These are phyloP conservation scores for Cochlearius cochlearius DNA, from an alignment of 2,113 vertebrate genomes.

Conservation along the genomic window DNA sequence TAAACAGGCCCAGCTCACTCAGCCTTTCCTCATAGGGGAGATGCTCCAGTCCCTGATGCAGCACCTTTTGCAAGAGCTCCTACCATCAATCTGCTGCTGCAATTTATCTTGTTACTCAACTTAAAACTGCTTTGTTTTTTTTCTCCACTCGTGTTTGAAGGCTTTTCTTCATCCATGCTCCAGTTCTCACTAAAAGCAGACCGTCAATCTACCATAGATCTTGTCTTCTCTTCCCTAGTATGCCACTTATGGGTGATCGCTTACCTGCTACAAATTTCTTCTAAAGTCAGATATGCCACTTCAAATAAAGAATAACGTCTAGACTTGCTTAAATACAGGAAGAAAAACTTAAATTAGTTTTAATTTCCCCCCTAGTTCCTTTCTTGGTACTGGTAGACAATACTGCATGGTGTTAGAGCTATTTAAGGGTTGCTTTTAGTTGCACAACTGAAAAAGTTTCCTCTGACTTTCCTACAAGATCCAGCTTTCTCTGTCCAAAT, in stretches of 20 bases:
- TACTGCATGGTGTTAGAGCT: background rate
- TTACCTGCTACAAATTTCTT: background rate
- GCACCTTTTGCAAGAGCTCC: background rate
- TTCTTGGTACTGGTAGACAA: background rate
- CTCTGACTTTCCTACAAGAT: background rate
- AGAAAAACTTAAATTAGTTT: background rate
- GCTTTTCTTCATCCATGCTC: background rate
- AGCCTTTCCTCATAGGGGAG: too few relatives aligned
- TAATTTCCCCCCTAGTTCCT: background rate
- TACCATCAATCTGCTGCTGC: background rate
- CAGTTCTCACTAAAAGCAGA: background rate
- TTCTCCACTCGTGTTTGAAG: accelerated
- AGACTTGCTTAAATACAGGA: background rate
- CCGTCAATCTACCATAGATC: accelerated
- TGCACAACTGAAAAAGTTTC: background rate
- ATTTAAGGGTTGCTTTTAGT: background rate
- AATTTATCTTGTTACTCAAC: background rate
- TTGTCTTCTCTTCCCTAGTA: background rate
- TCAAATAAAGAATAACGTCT: background rate
- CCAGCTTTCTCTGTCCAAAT: background rate
- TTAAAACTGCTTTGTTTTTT: background rate
- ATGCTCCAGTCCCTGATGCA: too few relatives aligned
- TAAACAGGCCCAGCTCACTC: too few relatives aligned
- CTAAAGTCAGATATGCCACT: background rate
- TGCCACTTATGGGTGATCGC: accelerated